Conservation (phyloP, 2,113 vertebrate genomes). For the Reinhardtius hippoglossoides region DNA sequence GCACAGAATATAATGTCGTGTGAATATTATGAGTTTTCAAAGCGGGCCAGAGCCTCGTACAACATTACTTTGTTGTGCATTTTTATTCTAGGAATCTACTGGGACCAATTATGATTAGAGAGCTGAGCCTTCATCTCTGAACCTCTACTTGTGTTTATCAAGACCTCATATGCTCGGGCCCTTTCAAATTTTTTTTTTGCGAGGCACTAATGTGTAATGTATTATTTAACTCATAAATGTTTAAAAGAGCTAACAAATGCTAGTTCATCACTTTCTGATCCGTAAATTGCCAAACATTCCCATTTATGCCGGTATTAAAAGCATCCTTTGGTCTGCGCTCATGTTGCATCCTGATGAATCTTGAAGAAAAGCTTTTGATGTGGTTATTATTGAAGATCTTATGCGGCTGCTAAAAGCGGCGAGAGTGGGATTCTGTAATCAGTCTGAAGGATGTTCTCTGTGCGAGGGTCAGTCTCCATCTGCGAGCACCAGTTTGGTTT, state of each 20-base stretch:
- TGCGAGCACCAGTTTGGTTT: constrained; percentile 41
- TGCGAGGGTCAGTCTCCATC: constrained; percentile 31
- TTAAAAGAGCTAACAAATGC: constrained; percentile 83
- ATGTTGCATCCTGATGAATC: constrained; percentile 70
- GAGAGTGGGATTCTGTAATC: constrained; percentile 46
- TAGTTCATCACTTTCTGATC: constrained; percentile 83
- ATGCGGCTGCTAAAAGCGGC: constrained; percentile 44
- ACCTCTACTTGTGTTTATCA: constrained; percentile 76
- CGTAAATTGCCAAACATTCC: constrained; percentile 80
- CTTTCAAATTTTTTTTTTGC: constrained; percentile 77
- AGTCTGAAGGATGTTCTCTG: constrained; percentile 37
- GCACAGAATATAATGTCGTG: constrained; percentile 75
- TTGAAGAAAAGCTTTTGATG: constrained; percentile 71
- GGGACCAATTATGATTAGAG: constrained; percentile 83
- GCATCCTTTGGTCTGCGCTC: constrained; percentile 66
- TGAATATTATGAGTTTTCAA: constrained; percentile 80
- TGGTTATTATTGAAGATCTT: constrained; percentile 65
- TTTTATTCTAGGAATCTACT: constrained; percentile 73
- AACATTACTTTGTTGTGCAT: constrained; percentile 74
- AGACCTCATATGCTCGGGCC: constrained; percentile 70
- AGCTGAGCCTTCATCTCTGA: constrained; percentile 77
- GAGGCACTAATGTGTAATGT: constrained; percentile 82
- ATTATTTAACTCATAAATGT: constrained; percentile 86
- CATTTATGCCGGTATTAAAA: constrained; percentile 77
- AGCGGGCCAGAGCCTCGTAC: constrained; percentile 60